Evolutionary conservation across 2,113 vertebrate species (phyloP).

Genomic region (Sciurus niger): DNA sequence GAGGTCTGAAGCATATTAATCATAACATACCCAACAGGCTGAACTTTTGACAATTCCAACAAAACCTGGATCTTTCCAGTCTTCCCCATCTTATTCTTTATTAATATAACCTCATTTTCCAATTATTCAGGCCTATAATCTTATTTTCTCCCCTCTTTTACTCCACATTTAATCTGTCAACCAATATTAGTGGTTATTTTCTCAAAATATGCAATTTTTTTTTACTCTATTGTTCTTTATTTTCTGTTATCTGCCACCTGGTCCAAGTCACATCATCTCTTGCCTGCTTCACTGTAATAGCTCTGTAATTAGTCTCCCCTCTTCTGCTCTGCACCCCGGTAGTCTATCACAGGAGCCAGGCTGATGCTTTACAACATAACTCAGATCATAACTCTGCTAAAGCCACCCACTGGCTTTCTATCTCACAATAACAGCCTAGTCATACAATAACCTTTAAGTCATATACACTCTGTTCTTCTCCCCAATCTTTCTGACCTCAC

Average conservation of each 20-base stretch:
- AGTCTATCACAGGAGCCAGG: background rate
- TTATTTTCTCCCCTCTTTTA: background rate
- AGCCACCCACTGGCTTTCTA: background rate
- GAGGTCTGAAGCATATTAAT: constrained; percentile 28
- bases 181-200: background rate
- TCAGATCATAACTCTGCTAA: background rate
- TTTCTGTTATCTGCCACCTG: background rate
- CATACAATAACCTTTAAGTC: background rate
- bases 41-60: background rate
- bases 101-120: constrained; percentile 41
- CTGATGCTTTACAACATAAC: background rate
- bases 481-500: background rate
- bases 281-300: background rate
- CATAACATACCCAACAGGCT: background rate
- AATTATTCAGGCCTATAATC: background rate
- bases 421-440: background rate
- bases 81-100: background rate
- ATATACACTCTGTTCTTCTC: background rate
- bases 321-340: background rate
- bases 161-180: background rate
- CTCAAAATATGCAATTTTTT: constrained; percentile 56
- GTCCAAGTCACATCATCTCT: background rate
- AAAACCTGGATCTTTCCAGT: background rate
- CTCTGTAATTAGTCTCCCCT: background rate
- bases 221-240: background rate